These are phyloP conservation scores for Clistopyga incitator DNA, from an alignment of 2,888 invertebrate genomes.

Conservation along the genomic window DNA sequence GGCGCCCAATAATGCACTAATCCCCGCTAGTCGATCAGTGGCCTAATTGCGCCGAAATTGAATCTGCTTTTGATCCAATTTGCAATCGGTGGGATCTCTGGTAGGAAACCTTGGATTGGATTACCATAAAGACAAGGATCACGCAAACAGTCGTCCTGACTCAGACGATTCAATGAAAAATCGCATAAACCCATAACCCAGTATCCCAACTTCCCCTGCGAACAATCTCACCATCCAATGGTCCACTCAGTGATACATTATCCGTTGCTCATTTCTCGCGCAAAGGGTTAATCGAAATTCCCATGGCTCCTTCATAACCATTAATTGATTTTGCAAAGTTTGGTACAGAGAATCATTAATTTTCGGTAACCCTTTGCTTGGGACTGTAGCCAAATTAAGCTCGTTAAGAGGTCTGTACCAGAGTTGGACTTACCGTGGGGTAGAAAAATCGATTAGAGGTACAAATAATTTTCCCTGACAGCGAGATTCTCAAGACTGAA, in stretches of 20 bases:
- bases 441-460: neutral
- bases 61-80: too few relatives aligned
- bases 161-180: neutral
- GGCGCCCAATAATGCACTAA: too few relatives aligned
- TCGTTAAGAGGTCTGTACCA: neutral
- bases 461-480: neutral
- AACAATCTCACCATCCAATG: neutral
- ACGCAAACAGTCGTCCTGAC: too few relatives aligned
- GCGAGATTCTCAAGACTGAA: neutral
- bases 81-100: too few relatives aligned
- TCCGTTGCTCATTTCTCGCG: neutral
- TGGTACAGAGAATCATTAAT: constrained; percentile 16
- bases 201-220: too few relatives aligned
- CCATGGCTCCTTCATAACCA: neutral
- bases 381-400: neutral
- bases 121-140: too few relatives aligned
- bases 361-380: neutral
- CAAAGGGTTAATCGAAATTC: neutral
- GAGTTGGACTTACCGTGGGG: neutral
- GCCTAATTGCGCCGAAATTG: too few relatives aligned
- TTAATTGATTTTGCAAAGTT: neutral
- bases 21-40: too few relatives aligned
- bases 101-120: too few relatives aligned
- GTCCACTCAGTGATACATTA: neutral
- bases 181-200: too few relatives aligned